These are phyloP conservation scores for Arbacia lixula DNA, from an alignment of 53 echinoderm and acorn worm species.

Conservation along the genomic window DNA sequence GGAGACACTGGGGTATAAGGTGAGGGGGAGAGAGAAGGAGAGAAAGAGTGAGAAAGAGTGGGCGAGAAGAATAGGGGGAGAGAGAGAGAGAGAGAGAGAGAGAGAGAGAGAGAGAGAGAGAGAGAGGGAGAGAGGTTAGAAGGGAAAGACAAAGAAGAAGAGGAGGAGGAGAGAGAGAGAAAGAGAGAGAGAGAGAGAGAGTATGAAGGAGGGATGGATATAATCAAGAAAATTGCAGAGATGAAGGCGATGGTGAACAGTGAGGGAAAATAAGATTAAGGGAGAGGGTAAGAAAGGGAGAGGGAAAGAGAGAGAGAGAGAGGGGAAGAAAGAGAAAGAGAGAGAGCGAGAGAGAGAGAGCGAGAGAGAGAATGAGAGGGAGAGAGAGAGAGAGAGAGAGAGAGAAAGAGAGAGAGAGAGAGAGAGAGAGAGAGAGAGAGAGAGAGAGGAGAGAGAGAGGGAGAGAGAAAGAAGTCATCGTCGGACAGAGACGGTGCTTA, in stretches of 20 bases:
- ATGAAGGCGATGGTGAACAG: no score
- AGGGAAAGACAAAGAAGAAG: not conserved
- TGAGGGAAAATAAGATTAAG: not conserved
- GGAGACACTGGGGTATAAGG: no score
- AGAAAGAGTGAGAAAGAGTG: not conserved
- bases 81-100: not conserved
- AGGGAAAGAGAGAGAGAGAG: not conserved
- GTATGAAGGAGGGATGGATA: not conserved
- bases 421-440: not conserved
- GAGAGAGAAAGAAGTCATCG: not conserved
- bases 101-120: not conserved
- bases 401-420: constrained; percentile 1
- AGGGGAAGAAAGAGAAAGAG: not conserved
- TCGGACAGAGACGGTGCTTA: not conserved
- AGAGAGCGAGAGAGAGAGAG: no score
- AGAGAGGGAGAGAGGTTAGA: not conserved
- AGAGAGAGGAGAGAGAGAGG: not conserved
- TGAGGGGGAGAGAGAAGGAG: not conserved
- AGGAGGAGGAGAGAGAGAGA: not conserved
- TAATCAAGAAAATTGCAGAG: not conserved
- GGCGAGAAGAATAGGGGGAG: not conserved
- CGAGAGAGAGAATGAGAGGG: no score
- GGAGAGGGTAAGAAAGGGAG: no score
- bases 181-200: not conserved
- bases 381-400: constrained; percentile 2